phyloP scores from a whole-genome alignment of 2,888 invertebrate species.

The Lepidonotus clava region DNA sequence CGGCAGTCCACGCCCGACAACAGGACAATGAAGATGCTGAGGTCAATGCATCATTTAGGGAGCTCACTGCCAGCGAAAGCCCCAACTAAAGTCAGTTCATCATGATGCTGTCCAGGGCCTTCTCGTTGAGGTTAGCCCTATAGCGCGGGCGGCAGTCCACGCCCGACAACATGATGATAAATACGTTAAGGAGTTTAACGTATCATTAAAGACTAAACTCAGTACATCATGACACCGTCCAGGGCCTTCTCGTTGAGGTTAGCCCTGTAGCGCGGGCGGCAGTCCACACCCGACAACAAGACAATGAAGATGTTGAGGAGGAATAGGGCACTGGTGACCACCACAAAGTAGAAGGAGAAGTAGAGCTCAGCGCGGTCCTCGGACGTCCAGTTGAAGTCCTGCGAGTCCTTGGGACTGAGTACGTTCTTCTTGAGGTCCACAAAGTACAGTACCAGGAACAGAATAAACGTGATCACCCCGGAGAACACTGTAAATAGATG shows the following conservation, averaged over 20 bases:
- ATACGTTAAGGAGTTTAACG: constrained; percentile 52
- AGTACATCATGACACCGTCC: constrained; percentile 62
- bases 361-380: constrained; percentile 50
- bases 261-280: constrained; percentile 29
- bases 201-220: background rate
- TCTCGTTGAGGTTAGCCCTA: constrained; percentile 54
- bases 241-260: constrained; percentile 57
- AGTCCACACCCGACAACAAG: constrained; percentile 49
- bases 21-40: constrained; percentile 54
- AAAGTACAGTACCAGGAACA: constrained; percentile 58
- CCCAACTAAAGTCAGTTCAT: too few species aligned
- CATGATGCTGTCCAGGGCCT: constrained; percentile 60
- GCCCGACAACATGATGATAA: constrained; percentile 52
- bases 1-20: constrained; percentile 49
- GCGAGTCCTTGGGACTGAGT: constrained; percentile 33
- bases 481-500: constrained; percentile 47
- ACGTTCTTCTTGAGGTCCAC: constrained; percentile 58
- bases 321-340: constrained; percentile 49
- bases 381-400: constrained; percentile 58
- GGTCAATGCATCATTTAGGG: too few species aligned
- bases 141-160: constrained; percentile 46
- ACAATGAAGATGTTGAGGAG: constrained; percentile 55
- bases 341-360: constrained; percentile 57
- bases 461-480: constrained; percentile 28
- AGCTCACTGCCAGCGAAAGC: too few species aligned